Evolutionary conservation across 2,113 vertebrate species (phyloP), one percentile per base, ranked within the genome.

Genomic region (Zapus hudsonius): DNA sequence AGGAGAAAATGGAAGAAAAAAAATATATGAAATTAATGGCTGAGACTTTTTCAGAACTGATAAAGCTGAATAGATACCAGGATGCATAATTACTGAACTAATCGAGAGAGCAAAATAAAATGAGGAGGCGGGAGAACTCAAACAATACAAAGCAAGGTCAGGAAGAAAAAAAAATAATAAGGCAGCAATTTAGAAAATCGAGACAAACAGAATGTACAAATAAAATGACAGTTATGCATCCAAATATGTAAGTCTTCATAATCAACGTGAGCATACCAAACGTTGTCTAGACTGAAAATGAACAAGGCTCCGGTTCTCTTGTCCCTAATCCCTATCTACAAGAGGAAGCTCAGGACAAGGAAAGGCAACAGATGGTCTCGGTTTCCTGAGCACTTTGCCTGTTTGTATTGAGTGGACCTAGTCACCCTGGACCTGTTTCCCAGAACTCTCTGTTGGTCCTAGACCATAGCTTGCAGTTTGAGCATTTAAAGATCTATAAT

Each of bases 61-160:
- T 88, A 44, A 87, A 81, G 29, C 55, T 52, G 52, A 70, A 81
- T 80, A 73, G 44, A 90, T 84, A 78, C 72, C 15, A 88, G 55
- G 76, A 63, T 47, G 40, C 19, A 22, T 57, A 47, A 92, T 90
- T 72, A 66, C 19, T 22, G 70, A 75, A 84, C 20, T 80, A 69
- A 76, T 12, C 38, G 22, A 59, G 67, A 84, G 36, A 55, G 42
- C 25, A 63, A 57, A 70, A 85, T 55, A 82, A 75, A 92, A 66
- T 13, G 6, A 81, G 6, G 17, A 20, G 25, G 19, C 66, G 36
- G 69, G 25, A 55, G 57, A 52, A 52, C 44, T 73, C 55, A 69
- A 74, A 84, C 33, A 74, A 84, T 42, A 67, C 20, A 83, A 33
- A 95, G 67, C 47, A 66, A 73, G 63, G 7, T 29, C 42, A 84